Conservation (phyloP, 1,140 invertebrate species). For the Drosophila carrolli region DNA sequence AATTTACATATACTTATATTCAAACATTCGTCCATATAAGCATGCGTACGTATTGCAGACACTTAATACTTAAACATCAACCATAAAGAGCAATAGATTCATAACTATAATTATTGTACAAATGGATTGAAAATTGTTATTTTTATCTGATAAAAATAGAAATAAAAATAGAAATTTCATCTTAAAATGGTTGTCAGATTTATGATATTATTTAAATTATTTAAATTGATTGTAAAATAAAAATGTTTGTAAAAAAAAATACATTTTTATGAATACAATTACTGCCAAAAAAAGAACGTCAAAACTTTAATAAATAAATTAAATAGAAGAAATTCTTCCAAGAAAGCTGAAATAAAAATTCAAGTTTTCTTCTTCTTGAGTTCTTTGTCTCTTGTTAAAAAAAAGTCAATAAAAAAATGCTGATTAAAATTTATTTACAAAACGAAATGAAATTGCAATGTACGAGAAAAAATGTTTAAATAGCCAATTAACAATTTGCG, state of each 20-base stretch:
- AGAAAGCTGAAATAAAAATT: conserved; percentile 34
- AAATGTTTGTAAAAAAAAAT: no score
- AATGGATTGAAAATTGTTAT: background rate
- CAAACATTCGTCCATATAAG: background rate
- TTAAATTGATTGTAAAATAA: no score
- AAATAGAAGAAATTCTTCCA: conserved; percentile 8
- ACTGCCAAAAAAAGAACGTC: no score
- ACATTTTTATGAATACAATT: no score
- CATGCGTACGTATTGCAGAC: background rate
- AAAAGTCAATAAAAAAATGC: conserved; percentile 32
- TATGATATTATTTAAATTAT: no score
- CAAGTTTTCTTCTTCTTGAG: background rate
- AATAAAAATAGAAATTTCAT: no score
- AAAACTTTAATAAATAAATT: no score
- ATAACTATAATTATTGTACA: background rate
- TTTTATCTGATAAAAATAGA: no score
- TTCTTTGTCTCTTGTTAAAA: conserved; percentile 41
- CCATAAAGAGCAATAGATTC: background rate
- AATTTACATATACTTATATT: conserved; percentile 25
- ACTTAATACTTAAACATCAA: background rate
- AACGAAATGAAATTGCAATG: conserved; percentile 51
- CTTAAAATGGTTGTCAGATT: no score
- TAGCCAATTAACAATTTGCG: conserved; percentile 77
- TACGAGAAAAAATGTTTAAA: conserved; percentile 59
- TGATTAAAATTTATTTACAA: conserved; percentile 52